A percentile compares a stretch with the other conserved stretches of the same genome.
These are phyloP conservation scores for Megastigmus dorsalis DNA, from an alignment of 2,888 invertebrate genomes.

Conservation along the genomic window DNA sequence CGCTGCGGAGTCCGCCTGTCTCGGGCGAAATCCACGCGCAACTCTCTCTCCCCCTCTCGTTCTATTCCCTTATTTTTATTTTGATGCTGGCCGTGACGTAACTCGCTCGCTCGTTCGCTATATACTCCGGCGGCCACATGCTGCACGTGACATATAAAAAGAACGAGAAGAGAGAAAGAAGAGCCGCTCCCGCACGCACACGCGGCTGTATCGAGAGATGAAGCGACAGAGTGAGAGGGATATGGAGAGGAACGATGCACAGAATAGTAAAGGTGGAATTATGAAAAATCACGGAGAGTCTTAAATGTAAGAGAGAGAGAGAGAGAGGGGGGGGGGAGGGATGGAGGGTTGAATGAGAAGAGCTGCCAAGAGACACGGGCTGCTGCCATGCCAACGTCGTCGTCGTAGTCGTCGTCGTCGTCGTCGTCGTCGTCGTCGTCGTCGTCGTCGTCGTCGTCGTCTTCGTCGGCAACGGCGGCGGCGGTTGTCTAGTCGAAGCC, in stretches of 20 bases:
- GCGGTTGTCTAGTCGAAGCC: conserved; percentile 52
- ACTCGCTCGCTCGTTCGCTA: neutral
- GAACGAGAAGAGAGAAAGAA: neutral
- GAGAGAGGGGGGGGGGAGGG: neutral
- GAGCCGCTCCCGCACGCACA: too few relatives aligned
- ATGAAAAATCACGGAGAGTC: conserved; percentile 5
- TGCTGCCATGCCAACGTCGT: conserved; percentile 32
- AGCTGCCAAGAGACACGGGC: conserved; percentile 45
- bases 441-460: too few relatives aligned
- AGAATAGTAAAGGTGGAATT: conserved; percentile 14
- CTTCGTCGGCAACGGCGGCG: neutral
- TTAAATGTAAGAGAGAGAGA: neutral
- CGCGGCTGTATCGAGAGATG: too few relatives aligned
- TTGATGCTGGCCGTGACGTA: neutral
- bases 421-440: too few relatives aligned
- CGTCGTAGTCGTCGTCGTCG: too few relatives aligned
- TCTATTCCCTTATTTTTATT: neutral
- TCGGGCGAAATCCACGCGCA: too few relatives aligned
- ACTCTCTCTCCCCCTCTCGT: neutral
- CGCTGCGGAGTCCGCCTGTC: too few relatives aligned
- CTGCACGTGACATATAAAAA: neutral
- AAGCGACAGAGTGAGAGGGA: neutral
- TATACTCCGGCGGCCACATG: neutral
- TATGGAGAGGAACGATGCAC: neutral
- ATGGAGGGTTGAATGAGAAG: neutral